Conservation (phyloP, 2,888 invertebrate species). For the Melolontha melolontha region DNA sequence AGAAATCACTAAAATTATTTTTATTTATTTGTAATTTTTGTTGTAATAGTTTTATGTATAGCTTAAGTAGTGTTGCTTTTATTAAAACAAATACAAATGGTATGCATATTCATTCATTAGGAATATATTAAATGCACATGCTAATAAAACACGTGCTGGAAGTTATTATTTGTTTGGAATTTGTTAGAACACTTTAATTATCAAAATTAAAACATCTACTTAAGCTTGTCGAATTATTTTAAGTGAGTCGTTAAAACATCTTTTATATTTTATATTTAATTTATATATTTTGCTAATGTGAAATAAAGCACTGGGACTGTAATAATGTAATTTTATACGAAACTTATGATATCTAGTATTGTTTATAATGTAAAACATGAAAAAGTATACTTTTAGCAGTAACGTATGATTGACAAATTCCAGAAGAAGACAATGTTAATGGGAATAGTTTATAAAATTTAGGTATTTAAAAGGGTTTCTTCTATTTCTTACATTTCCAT, state of each 20-base stretch:
- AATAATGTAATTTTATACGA: too few relatives aligned
- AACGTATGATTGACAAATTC: too few relatives aligned
- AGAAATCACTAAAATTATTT: slow-evolving; percentile 2
- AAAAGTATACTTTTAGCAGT: too few relatives aligned
- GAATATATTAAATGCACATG: background rate
- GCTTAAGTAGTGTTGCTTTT: slow-evolving; percentile 5
- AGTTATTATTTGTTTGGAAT: background rate
- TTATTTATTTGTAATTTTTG: background rate
- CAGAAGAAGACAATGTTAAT: too few relatives aligned
- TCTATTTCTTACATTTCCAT: too few relatives aligned
- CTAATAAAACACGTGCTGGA: background rate
- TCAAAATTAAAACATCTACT: slow-evolving; percentile 2
- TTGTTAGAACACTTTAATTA: background rate
- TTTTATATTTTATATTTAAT: background rate
- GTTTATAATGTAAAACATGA: too few relatives aligned
- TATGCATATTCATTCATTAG: background rate
- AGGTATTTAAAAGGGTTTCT: too few relatives aligned
- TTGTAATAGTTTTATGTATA: background rate
- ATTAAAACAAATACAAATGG: background rate
- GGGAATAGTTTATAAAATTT: too few relatives aligned
- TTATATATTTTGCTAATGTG: too few relatives aligned
- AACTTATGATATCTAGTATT: too few relatives aligned
- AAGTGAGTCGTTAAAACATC: slow-evolving; percentile 3
- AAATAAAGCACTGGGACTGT: too few relatives aligned
- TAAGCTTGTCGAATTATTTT: slow-evolving; percentile 2